Base-by-base conservation (phyloP, 2,797 vertebrate genomes). In the Naso thynnoides region DNA sequence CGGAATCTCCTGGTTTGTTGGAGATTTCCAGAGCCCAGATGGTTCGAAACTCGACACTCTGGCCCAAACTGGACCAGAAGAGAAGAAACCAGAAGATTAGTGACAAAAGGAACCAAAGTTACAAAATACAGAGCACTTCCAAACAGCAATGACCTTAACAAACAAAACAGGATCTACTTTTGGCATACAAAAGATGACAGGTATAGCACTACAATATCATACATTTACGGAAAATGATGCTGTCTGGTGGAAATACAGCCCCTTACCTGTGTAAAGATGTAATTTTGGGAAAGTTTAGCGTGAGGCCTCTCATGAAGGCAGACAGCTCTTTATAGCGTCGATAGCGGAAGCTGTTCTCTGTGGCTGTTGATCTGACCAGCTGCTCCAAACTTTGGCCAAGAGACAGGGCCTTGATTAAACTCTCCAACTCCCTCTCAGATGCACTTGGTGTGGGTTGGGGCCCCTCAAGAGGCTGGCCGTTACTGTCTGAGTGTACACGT, bases 21-120 rank as follows among this genome's bases (percentile, higher is more conserved):
- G 98, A 98, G 91, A 99, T 99, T 93, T 99, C 97, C 3, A 99
- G 93, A 69, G 96, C 98, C 96, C 93, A 96, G 68, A 99, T 96
- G 47, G 93, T 95, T 76, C 97, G 94, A 76, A 94, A 92, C 84
- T 99, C 98, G 8, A 95, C 92, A 13, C 98, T 99, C 76, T 96
- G 96, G 53, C 98, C 97, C 95, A 99, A 93, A 81, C 98, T 99
- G 44, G 33, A 88, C 3, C 5, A 79, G 38, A 60, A 59, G 8
- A 70, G 0, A 73, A 45, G 3, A 72, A 65, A 76, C 1, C 16
- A 71, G 16, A 39, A 73, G 11, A 8, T 1, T 50, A 4, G 11
- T 23, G 6, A 78, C 42, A 16, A 55, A 62, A n/a, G n/a, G n/a
- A 18, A 42, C 5, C 24, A 5, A 38, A 48, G 31, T 33, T 48